A percentile compares a stretch with the other conserved stretches of the same genome.
Conservation (phyloP, 2,888 invertebrate genomes). For the Dermolepida albohirtum region DNA sequence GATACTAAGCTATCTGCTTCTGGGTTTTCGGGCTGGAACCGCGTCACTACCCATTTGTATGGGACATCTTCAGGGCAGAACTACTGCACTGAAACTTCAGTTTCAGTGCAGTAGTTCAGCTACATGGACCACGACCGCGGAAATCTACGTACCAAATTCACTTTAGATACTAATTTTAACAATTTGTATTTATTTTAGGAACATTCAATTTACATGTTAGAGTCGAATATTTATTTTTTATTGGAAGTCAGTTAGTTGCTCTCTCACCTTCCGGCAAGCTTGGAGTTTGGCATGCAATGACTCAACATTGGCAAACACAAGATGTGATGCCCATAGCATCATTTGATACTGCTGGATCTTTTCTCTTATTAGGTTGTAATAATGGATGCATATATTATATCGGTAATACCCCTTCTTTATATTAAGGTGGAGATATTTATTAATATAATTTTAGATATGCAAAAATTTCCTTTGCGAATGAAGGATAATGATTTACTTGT, state of each 20-base stretch:
- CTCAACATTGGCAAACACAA: slow-evolving; percentile 98
- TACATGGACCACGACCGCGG: too few relatives aligned
- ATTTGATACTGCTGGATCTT: slow-evolving; percentile 97
- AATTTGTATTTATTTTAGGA: slow-evolving; percentile 66
- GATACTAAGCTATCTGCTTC: background rate
- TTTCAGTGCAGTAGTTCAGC: too few relatives aligned
- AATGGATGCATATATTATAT: slow-evolving; percentile 98
- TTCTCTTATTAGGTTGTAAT: slow-evolving; percentile 93
- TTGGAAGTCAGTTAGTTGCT: slow-evolving; percentile 97
- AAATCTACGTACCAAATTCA: too few relatives aligned
- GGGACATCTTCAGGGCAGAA: too few relatives aligned
- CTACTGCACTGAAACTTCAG: too few relatives aligned
- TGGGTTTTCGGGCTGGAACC: too few relatives aligned
- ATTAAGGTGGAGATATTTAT: background rate
- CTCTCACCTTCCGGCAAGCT: slow-evolving; percentile 92
- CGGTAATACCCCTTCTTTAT: slow-evolving; percentile 69
- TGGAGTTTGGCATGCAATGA: slow-evolving; percentile 99
- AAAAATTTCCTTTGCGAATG: slow-evolving; percentile 98
- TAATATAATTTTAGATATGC: slow-evolving; percentile 83
- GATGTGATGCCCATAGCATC: slow-evolving; percentile 96
- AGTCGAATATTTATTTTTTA: slow-evolving; percentile 96
- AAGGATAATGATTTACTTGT: slow-evolving; percentile 98
- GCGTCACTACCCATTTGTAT: too few relatives aligned
- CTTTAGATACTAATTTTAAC: background rate
- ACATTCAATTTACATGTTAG: slow-evolving; percentile 92